Conservation (phyloP, 1,140 invertebrate species). For the Pseudomyrmex pallidus region DNA sequence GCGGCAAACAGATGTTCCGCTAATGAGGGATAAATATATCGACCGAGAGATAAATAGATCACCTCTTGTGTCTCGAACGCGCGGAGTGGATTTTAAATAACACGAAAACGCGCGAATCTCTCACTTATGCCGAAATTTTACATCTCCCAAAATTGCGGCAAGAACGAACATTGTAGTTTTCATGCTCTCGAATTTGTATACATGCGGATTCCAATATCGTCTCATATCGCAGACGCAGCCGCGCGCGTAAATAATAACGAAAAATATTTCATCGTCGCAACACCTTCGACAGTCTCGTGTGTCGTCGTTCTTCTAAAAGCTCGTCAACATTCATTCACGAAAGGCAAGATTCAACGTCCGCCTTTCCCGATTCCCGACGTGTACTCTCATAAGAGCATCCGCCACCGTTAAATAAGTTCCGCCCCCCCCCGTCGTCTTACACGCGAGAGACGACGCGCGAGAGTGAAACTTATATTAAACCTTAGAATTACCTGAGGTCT, state of each 20-base stretch:
- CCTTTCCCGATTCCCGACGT: constrained; percentile 27
- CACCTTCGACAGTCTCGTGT: constrained; percentile 34
- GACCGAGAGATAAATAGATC: not conserved
- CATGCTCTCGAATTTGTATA: not conserved
- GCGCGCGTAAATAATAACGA: not conserved
- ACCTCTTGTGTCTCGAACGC: not conserved
- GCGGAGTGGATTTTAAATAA: no score
- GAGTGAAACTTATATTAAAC: constrained; percentile 58
- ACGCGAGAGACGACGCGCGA: constrained; percentile 5
- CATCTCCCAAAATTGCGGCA: not conserved
- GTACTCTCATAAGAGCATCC: constrained; percentile 60
- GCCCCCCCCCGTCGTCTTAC: constrained; percentile 16
- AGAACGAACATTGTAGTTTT: constrained; percentile 12
- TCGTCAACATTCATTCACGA: constrained; percentile 51
- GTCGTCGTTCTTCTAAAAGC: constrained; percentile 49
- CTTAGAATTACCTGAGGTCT: constrained; percentile 54
- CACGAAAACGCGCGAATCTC: not conserved
- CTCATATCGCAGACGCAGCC: not conserved
- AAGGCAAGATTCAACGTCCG: not conserved
- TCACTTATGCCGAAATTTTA: not conserved
- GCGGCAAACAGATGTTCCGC: constrained; percentile 18
- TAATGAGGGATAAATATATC: constrained; percentile 22
- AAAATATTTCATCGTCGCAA: not conserved
- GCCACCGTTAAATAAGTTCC: constrained; percentile 59
- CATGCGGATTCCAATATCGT: not conserved